A percentile compares a stretch with the other conserved stretches of the same genome.
phyloP scores from a whole-genome alignment of 2,113 vertebrate species.

The Chitala chitala region DNA sequence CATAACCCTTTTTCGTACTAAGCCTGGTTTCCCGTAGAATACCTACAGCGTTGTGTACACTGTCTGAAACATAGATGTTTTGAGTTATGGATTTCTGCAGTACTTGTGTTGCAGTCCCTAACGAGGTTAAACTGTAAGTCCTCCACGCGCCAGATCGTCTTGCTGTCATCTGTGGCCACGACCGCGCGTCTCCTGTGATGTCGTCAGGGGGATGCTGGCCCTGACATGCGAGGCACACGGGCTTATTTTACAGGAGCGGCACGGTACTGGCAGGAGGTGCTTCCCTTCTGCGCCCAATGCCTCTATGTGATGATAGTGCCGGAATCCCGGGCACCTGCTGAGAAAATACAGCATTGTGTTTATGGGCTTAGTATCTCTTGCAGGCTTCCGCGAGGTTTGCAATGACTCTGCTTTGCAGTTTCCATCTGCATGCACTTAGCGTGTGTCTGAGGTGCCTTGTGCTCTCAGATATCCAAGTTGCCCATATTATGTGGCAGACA shows the following conservation, averaged over 20 bases:
- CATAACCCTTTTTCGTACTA: background rate
- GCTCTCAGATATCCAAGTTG: background rate
- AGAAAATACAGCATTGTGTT: constrained; percentile 26
- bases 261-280: constrained; percentile 17
- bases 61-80: background rate
- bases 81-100: background rate
- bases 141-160: background rate
- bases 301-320: constrained; percentile 27
- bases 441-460: no score
- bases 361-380: background rate
- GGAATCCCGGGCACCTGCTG: constrained; percentile 12
- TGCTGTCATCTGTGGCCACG: background rate
- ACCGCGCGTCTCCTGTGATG: background rate
- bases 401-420: background rate
- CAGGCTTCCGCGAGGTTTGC: background rate
- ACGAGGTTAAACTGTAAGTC: background rate
- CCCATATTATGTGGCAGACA: background rate
- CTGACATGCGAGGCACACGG: background rate
- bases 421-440: no score
- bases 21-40: background rate
- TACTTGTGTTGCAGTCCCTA: background rate
- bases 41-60: background rate
- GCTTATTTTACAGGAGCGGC: constrained; percentile 29
- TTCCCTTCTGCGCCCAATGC: constrained; percentile 22
- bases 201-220: background rate